A percentile compares a stretch with the other conserved stretches of the same genome.
Evolutionary conservation across 2,888 invertebrate species (phyloP).

Genomic region (Megastigmus dorsalis): DNA sequence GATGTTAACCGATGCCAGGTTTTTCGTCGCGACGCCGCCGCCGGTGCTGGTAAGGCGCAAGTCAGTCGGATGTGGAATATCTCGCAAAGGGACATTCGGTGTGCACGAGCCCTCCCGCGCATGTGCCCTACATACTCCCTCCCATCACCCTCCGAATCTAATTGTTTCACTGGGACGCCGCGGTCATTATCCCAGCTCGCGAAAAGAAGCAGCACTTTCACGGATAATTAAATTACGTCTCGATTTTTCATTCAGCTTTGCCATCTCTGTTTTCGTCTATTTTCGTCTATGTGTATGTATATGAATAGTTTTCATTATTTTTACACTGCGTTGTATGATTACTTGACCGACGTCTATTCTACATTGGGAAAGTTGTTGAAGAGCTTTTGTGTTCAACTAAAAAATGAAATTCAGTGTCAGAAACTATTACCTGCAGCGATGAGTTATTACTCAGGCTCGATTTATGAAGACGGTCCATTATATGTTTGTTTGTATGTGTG

Average conservation of each 20-base stretch:
- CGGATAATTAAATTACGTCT: slow-evolving; percentile 1
- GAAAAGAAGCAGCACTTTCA: neutral
- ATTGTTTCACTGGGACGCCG: slow-evolving; percentile 36
- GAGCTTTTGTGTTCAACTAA: neutral
- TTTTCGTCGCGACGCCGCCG: no score
- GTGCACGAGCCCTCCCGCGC: neutral
- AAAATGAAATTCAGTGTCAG: neutral
- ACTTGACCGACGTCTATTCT: no score
- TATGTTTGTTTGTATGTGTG: no score
- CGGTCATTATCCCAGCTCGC: neutral
- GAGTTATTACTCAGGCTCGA: neutral
- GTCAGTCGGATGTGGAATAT: neutral
- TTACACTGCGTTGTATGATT: neutral
- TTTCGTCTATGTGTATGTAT: no score
- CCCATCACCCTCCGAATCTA: slow-evolving; percentile 28
- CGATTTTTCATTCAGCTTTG: no score
- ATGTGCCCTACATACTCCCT: slow-evolving; percentile 28
- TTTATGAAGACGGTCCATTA: no score
- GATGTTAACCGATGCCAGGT: slow-evolving; percentile 4
- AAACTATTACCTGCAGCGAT: neutral
- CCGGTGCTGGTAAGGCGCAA: neutral
- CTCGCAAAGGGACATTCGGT: neutral
- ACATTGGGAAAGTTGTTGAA: no score
- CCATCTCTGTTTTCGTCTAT: no score
- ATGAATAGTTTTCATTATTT: no score